Evolutionary conservation across 1,140 invertebrate species (phyloP), one percentile per base, ranked within the genome.

Genomic region (Drosophila ohnishii): DNA sequence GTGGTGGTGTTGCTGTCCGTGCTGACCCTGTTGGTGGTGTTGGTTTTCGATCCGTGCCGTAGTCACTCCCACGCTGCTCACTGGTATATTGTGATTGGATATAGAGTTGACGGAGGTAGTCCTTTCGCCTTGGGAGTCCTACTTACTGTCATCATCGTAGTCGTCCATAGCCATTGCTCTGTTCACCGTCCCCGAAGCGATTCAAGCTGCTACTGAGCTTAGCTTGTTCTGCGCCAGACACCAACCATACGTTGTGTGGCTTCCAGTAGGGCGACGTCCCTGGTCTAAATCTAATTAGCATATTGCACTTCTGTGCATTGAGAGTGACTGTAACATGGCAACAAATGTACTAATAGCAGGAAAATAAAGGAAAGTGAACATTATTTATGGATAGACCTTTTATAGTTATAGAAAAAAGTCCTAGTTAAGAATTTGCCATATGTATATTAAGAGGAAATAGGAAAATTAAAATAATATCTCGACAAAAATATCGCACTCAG

Each of bases 271-370:
- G 37, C 48, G 45, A 40, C 64, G 83, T 69, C 84, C 84, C 72
- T 77, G 77, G 65, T 64, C 22, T 71, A 87, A 87, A 87, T 87
- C 84, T 88, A 87, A 87, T 87, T 87, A 87, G 74, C 84, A 87
- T 88, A 83, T 57, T 73, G 64, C 69, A 58, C 30, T 56, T 44
- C 13, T 63, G 64, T 74, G 77, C 78, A 81, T 10, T 37, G 22
- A 10, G 32, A 35, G 32, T 13, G 28, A 32, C 28, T 50, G 7
- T 5, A 48, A 16, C n/a, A 16, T 32, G n/a, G 28, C 28, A 16
- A 50, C 16, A 50, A 2, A 13, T 50, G 10, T 3, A 30, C 14
- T 5, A n/a, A n/a, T 30, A 10, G 14, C 28, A 16, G n/a, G 32
- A 19, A 19, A 16, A 9, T 16, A 50, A 7, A 10, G 34, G 25